These are phyloP conservation scores for Pollachius pollachius DNA, from an alignment of 2,113 vertebrate genomes.

Conservation along the genomic window DNA sequence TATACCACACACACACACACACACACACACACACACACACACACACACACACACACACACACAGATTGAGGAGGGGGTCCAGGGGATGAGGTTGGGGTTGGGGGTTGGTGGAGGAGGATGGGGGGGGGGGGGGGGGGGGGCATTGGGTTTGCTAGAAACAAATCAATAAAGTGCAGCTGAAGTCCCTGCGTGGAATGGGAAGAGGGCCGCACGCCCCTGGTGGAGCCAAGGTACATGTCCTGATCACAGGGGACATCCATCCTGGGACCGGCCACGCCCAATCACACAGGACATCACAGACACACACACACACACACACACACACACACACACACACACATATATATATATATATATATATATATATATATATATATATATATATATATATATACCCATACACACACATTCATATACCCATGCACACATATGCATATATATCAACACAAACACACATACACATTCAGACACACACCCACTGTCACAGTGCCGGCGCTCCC, in stretches of 20 bases:
- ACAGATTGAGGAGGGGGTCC: neutral
- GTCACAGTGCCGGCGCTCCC: constrained; percentile 32
- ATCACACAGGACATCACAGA: constrained; percentile 56
- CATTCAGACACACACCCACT: constrained; percentile 44
- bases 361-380: constrained; percentile 14
- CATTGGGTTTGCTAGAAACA: constrained; percentile 33
- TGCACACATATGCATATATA: constrained; percentile 38
- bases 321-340: constrained; percentile 13
- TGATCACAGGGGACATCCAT: constrained; percentile 67
- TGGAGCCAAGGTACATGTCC: constrained; percentile 40
- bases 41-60: neutral
- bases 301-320: constrained; percentile 17
- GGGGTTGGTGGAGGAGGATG: constrained; percentile 2
- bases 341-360: constrained; percentile 8
- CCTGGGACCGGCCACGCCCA: constrained; percentile 54
- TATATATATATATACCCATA: constrained; percentile 3
- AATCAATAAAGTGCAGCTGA: constrained; percentile 59
- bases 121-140: constrained; percentile 5
- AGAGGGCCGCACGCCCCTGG: constrained; percentile 6
- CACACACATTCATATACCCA: constrained; percentile 57
- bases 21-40: constrained; percentile 1
- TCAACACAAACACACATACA: constrained; percentile 56
- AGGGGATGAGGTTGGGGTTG: neutral
- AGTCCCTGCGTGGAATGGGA: constrained; percentile 42
- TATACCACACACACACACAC: neutral